These are phyloP conservation scores for Ophthalmolycus amberensis DNA, from an alignment of 2,113 vertebrate species.

Conservation along the genomic window DNA sequence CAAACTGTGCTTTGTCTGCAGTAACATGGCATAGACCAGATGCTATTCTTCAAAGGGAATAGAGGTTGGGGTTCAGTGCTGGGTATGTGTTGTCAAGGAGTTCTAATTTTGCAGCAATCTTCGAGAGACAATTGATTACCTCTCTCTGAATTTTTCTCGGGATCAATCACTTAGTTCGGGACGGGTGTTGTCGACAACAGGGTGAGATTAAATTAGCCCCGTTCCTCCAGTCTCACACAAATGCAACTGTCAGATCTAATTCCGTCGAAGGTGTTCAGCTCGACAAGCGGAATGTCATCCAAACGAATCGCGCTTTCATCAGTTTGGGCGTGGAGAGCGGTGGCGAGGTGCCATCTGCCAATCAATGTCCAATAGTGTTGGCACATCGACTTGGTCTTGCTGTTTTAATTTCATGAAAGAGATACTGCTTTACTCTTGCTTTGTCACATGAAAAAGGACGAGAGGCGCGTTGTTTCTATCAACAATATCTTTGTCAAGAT, in stretches of 20 bases:
- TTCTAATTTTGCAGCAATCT: constrained; percentile 26
- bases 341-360: constrained; percentile 51
- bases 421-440: constrained; percentile 8
- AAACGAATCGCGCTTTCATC: constrained; percentile 53
- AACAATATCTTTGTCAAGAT: constrained; percentile 1
- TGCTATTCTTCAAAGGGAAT: constrained; percentile 22
- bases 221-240: constrained; percentile 36
- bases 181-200: constrained; percentile 41
- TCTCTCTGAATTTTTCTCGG: constrained; percentile 21
- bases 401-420: constrained; percentile 28
- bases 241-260: constrained; percentile 62
- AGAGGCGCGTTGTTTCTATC: neutral
- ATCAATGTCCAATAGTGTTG: constrained; percentile 58
- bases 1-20: constrained; percentile 54
- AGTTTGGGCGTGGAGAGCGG: constrained; percentile 20
- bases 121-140: constrained; percentile 32
- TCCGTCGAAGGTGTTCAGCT: constrained; percentile 31
- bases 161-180: constrained; percentile 53
- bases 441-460: neutral
- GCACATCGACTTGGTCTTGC: constrained; percentile 1
- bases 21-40: constrained; percentile 31
- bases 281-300: constrained; percentile 52
- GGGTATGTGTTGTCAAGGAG: constrained; percentile 4
- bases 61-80: constrained; percentile 15
- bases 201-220: constrained; percentile 48